Evolutionary conservation across 2,113 vertebrate genomes (phyloP).

Genomic region (Syrrhaptes paradoxus): DNA sequence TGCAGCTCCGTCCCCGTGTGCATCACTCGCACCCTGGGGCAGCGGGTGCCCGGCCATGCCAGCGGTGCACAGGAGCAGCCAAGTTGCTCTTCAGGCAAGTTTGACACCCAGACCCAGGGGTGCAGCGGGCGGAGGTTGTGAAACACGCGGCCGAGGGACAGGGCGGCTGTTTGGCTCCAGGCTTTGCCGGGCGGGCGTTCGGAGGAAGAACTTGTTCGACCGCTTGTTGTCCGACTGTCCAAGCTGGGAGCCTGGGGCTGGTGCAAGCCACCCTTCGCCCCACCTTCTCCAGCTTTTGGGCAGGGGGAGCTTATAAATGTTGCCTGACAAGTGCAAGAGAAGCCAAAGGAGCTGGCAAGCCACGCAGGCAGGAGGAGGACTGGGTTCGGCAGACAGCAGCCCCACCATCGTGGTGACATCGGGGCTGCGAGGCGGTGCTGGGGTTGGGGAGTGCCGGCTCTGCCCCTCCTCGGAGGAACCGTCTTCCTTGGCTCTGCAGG

Average conservation of each 20-base stretch:
- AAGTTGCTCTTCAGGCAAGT: too few relatives aligned
- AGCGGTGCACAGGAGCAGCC: too few relatives aligned
- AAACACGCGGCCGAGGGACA: fast-evolving
- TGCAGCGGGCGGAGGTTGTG: not conserved
- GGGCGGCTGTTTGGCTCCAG: not conserved
- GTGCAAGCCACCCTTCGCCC: not conserved
- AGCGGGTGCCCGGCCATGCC: too few relatives aligned
- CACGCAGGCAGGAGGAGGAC: not conserved
- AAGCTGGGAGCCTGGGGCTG: not conserved
- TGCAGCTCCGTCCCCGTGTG: too few relatives aligned
- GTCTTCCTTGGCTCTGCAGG: not conserved
- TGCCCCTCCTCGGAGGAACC: not conserved
- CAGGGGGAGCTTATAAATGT: not conserved
- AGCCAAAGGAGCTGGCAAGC: not conserved
- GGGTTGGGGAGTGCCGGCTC: not conserved
- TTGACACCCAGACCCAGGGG: not conserved
- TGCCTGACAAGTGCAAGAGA: not conserved
- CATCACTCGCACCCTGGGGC: too few relatives aligned
- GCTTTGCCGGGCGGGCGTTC: not conserved
- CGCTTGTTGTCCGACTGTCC: not conserved
- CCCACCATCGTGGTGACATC: fast-evolving
- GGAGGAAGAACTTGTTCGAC: constrained; percentile 61
- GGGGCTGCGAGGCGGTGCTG: fast-evolving
- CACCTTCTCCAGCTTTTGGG: not conserved
- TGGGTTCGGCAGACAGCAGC: not conserved